phyloP scores from a whole-genome alignment of 1,140 invertebrate species.

The Bombus waltoni region DNA sequence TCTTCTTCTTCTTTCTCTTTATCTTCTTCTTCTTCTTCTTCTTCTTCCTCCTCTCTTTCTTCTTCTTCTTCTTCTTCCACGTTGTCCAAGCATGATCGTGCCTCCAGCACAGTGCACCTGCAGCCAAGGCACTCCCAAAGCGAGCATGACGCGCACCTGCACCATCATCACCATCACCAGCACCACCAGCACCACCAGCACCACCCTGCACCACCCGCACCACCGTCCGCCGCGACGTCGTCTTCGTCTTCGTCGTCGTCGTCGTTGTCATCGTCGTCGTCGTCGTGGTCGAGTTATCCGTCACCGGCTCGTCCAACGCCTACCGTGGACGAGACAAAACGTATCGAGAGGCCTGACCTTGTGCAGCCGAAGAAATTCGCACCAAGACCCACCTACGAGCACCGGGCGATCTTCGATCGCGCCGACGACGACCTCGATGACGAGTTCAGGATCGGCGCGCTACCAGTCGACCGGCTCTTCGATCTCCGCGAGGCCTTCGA shows the following conservation, averaged over 20 bases:
- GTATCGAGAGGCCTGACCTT: constrained; percentile 70
- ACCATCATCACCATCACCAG: constrained; percentile 73
- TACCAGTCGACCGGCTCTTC: constrained; percentile 80
- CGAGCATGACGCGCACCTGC: constrained; percentile 77
- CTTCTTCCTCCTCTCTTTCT: constrained; percentile 63
- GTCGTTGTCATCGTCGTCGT: constrained; percentile 58
- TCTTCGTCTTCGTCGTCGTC: constrained; percentile 35
- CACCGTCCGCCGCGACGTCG: constrained; percentile 65
- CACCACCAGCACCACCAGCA: constrained; percentile 76
- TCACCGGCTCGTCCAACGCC: constrained; percentile 74
- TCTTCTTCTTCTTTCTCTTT: constrained; percentile 67
- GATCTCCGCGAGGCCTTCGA: constrained; percentile 79
- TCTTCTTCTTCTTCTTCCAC: constrained; percentile 71
- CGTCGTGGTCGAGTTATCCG: constrained; percentile 60
- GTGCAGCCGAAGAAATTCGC: constrained; percentile 76
- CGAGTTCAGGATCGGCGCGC: constrained; percentile 73
- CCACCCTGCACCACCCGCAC: constrained; percentile 71
- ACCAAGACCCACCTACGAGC: constrained; percentile 81
- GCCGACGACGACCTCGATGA: constrained; percentile 79
- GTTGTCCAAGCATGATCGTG: constrained; percentile 79
- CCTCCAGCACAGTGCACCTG: constrained; percentile 76
- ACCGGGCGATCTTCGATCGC: constrained; percentile 79
- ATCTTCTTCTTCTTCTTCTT: constrained; percentile 66
- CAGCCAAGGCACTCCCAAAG: constrained; percentile 74
- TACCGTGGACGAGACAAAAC: constrained; percentile 75